Evolutionary conservation across 2,113 vertebrate genomes (phyloP), one percentile per base, ranked within the genome.

Genomic region (Amblyornis subalaris): DNA sequence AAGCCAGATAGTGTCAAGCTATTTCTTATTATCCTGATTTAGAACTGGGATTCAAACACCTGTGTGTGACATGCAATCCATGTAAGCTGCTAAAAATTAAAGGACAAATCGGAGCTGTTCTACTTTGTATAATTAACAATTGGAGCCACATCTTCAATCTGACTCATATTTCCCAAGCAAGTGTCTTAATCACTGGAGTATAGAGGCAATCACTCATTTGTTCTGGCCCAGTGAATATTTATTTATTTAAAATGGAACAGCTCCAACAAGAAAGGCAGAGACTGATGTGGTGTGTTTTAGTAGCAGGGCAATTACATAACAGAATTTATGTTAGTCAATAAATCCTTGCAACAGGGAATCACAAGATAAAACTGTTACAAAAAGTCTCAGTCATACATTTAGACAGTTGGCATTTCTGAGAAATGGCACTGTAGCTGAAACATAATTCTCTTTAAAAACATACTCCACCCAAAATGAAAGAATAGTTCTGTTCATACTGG

Each of bases 281-380:
- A 93, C 70, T 92, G 70, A 95, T 90, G 84, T 29, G 87, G n/a
- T 33, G 13, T 89, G 71, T 79, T 94, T 89, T 89, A 91, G 89
- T 61, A 93, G 77, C 58, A 91, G 70, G 54, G 84, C 79, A 96
- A 95, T 96, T 96, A 94, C 83, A 79, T 81, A 96, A 92, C 42
- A 94, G 76, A 96, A 95, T 95, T 95, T 94, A 96, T 92, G 94
- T 87, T 89, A 82, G 86, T 87, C 93, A 94, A 92, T 95, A 94
- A 94, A 93, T 94, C 89, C 73, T 58, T 79, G 86, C 77, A 96
- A 85, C 70, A 87, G 91, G 84, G 85, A 94, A 94, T 91, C 88
- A 72, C 53, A 61, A 87, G 95, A 96, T 96, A 94, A 96, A 96
- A 88, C 92, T 88, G 76, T 91, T 92, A 91, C 50, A 85, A 93